Base-by-base conservation (phyloP, 2,797 vertebrate genomes). In the Thalassophryne amazonica region DNA sequence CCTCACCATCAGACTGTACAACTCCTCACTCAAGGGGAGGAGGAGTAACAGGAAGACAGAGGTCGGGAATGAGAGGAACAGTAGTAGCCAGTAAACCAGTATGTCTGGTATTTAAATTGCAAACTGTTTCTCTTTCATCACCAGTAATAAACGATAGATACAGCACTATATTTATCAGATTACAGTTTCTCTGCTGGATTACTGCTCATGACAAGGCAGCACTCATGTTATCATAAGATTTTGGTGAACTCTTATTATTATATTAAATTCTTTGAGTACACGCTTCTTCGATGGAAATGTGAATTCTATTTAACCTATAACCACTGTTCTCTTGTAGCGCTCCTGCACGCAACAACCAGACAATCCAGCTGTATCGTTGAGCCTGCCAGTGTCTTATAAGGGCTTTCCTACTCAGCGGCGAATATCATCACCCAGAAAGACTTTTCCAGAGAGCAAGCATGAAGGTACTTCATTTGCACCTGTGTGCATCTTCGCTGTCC, bases 361-460 rank as follows among this genome's bases (percentile, higher is more conserved):
- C 25, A 47, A 41, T 16, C 86, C 85, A 31, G 7, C 32, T 0
- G 72, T 76, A 37, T 79, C 88, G 34, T 89, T 91, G 76, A 86
- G 42, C n/a, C 57, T 85, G 11, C 95, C 93, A 51, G 47, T 90
- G 29, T 94, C 93, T 0, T 97, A 91, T 39, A 59, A 82, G 30
- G 89, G 92, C 0, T 98, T 96, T 49, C 95, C 95, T 3, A 66
- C 72, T 7, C 69, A 86, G 47, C 92, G 88, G 20, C 69, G 60
- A 4, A 65, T 80, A 3, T 74, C 87, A 12, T 84, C 85, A 57
- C 89, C 93, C 30, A 84, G 87, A 4, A 84, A 89, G 76, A 92
- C 92, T 0, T 95, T 96, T 72, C 96, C 96, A 21, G 95, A 98
- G 85, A 97, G 91, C 78, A 95, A 89, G 77, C 92, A 94, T 54